Conservation (phyloP, 2,888 invertebrate species). For the Morinoia aosen region DNA sequence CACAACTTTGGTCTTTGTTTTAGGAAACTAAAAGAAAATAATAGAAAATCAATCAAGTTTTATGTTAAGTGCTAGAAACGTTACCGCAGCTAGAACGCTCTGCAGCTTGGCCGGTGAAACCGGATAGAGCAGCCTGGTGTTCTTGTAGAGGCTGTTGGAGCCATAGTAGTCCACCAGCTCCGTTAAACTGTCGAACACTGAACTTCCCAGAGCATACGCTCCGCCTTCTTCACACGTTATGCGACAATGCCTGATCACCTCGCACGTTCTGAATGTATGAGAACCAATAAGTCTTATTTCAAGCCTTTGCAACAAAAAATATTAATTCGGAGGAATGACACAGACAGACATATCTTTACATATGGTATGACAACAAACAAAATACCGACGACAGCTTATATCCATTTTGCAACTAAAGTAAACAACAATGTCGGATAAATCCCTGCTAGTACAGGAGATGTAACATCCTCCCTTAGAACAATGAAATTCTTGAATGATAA, state of each 20-base stretch:
- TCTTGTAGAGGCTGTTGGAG: conserved; percentile 89
- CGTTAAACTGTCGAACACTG: conserved; percentile 95
- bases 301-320: not conserved
- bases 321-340: not conserved
- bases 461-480: too few species aligned
- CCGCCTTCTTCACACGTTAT: conserved; percentile 90
- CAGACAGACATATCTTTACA: not conserved
- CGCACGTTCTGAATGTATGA: conserved; percentile 80
- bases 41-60: not conserved
- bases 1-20: too few species aligned
- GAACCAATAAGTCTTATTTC: conserved; percentile 69
- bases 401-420: not conserved
- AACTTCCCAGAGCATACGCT: conserved; percentile 89
- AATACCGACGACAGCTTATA: not conserved
- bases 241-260: conserved; percentile 96
- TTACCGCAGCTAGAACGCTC: conserved; percentile 6
- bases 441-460: not conserved
- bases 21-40: too few species aligned
- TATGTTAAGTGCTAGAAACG: not conserved
- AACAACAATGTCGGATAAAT: not conserved
- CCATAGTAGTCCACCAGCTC: conserved; percentile 94
- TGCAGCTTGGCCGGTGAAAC: conserved; percentile 36
- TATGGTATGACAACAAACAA: not conserved
- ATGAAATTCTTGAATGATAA: too few species aligned
- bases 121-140: conserved; percentile 79